These are phyloP conservation scores for Rhadina sibilatrix DNA, from an alignment of 2,113 vertebrate species.

Conservation along the genomic window DNA sequence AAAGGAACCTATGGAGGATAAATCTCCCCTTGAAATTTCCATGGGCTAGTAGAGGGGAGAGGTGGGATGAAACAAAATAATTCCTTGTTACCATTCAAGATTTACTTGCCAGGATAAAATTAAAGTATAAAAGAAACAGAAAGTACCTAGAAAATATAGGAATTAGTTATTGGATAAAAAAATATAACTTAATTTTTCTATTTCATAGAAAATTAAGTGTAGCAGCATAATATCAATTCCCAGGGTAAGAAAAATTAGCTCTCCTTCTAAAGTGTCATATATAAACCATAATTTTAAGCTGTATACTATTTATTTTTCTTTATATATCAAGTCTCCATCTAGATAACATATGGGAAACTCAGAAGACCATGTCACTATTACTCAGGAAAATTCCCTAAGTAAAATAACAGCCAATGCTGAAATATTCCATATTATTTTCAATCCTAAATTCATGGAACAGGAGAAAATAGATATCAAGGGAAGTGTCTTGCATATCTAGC, in stretches of 20 bases:
- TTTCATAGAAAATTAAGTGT: neutral
- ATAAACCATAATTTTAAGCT: neutral
- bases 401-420: neutral
- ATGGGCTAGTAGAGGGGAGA: accelerated
- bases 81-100: neutral
- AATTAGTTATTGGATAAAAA: neutral
- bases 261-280: neutral
- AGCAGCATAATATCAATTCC: neutral
- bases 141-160: neutral
- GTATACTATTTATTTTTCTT: neutral
- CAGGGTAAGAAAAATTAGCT: neutral
- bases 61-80: neutral
- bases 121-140: neutral
- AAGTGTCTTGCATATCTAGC: neutral
- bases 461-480: neutral
- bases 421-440: neutral
- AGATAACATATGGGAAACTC: neutral
- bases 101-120: neutral
- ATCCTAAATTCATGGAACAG: neutral
- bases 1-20: neutral
- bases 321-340: neutral
- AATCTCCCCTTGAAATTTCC: neutral
- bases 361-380: neutral
- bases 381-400: neutral
- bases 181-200: neutral